phyloP scores from a whole-genome alignment of 2,888 invertebrate species.

The Bhutanitis thaidina region DNA sequence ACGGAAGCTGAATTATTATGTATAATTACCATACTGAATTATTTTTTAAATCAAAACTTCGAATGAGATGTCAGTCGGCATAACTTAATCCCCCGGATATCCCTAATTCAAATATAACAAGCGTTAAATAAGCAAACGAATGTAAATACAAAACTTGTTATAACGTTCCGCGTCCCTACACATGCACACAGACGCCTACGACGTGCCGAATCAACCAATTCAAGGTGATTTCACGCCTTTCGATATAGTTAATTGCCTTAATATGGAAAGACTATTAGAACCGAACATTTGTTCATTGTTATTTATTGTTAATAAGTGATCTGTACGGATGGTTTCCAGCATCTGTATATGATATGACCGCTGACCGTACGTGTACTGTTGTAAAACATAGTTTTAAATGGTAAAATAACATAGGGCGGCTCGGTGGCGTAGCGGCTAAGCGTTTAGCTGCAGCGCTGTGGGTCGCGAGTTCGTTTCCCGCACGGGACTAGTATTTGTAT shows the following conservation, averaged over 20 bases:
- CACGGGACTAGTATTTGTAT: no score
- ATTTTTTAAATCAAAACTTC: background rate
- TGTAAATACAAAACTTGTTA: background rate
- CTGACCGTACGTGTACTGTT: no score
- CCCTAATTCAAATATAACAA: conserved; percentile 23
- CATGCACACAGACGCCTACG: conserved; percentile 37
- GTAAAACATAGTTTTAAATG: no score
- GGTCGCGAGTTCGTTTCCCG: no score
- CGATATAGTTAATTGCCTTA: conserved; percentile 12
- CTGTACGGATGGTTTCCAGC: no score
- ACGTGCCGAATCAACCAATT: conserved; percentile 46
- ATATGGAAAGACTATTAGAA: background rate
- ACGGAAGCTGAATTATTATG: no score
- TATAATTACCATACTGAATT: no score
- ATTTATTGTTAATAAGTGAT: no score
- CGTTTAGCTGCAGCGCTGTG: no score
- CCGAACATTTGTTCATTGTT: background rate
- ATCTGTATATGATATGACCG: no score
- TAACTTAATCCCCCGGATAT: conserved; percentile 6
- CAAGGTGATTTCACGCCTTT: conserved; percentile 36
- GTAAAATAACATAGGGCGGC: no score
- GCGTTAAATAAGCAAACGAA: conserved; percentile 31
- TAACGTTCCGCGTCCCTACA: background rate
- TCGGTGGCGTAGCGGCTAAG: no score
- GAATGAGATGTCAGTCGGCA: background rate